phyloP scores from a whole-genome alignment of 2,888 invertebrate species.

The Drosophila paracracens region DNA sequence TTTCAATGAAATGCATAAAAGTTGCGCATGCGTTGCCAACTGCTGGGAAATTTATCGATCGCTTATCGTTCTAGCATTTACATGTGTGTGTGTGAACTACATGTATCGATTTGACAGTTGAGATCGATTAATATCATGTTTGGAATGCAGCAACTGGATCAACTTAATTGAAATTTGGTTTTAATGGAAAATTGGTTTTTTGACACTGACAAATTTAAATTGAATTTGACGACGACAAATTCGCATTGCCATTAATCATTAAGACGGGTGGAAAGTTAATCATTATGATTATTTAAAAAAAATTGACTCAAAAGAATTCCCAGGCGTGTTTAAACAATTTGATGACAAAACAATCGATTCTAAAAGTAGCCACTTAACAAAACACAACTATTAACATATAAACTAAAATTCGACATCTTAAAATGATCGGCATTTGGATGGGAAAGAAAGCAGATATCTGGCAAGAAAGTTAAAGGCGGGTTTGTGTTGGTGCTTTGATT shows the following conservation, averaged over 20 bases:
- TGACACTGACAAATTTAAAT: background rate
- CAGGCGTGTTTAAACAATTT: constrained; percentile 40
- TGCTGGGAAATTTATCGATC: constrained; percentile 1
- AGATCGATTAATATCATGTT: constrained; percentile 3
- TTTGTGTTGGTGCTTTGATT: constrained; percentile 16
- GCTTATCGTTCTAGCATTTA: constrained; percentile 2
- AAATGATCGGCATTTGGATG: constrained; percentile 1
- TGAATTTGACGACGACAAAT: constrained; percentile 13
- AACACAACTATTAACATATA: background rate
- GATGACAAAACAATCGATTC: constrained; percentile 19
- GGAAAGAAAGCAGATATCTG: constrained; percentile 53
- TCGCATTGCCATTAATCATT: constrained; percentile 31
- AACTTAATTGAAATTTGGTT: background rate
- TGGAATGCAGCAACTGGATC: background rate
- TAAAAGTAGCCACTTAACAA: constrained; percentile 14
- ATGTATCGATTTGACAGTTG: constrained; percentile 17
- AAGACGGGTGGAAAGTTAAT: constrained; percentile 28
- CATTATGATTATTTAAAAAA: constrained; percentile 31
- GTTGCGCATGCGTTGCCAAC: constrained; percentile 33
- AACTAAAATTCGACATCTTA: background rate
- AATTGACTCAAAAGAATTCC: constrained; percentile 49
- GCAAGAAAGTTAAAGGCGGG: constrained; percentile 56
- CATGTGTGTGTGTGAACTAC: background rate
- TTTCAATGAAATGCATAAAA: constrained; percentile 39
- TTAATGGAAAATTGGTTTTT: background rate